These are phyloP conservation scores for Pentamera pediparva DNA, from an alignment of 53 echinoderm and acorn worm species.

Conservation along the genomic window DNA sequence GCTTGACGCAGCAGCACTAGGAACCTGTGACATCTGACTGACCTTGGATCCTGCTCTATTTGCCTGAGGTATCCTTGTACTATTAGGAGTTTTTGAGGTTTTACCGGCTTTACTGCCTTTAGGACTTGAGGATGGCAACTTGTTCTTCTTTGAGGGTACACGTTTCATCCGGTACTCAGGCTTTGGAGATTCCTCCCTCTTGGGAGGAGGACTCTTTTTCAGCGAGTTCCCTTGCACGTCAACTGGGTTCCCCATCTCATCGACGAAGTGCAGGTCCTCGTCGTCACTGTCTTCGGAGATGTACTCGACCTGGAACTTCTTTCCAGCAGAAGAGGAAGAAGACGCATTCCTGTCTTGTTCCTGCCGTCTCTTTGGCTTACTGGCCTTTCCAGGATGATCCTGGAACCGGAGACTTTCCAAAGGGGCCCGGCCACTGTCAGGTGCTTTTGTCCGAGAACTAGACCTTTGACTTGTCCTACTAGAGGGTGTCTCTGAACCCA, in stretches of 20 bases:
- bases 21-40: constrained; percentile 17
- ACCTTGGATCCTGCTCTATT: background rate
- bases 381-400: constrained; percentile 7
- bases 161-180: constrained; percentile 76
- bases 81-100: background rate
- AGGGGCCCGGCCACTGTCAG: background rate
- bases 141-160: constrained; percentile 57
- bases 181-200: constrained; percentile 26
- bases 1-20: constrained; percentile 3
- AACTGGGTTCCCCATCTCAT: constrained; percentile 93
- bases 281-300: constrained; percentile 95
- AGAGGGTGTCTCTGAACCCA: background rate
- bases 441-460: background rate
- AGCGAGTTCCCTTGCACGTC: constrained; percentile 56
- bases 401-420: constrained; percentile 26
- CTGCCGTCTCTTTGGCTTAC: constrained; percentile 20
- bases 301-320: constrained; percentile 72
- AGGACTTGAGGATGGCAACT: constrained; percentile 2
- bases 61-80: constrained; percentile 19
- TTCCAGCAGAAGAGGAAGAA: constrained; percentile 37
- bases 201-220: constrained; percentile 12
- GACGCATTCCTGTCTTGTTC: too few species aligned
- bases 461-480: background rate
- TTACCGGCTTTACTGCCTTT: constrained; percentile 21
- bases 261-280: constrained; percentile 91